Evolutionary conservation across 2,888 invertebrate species (phyloP).

Genomic region (Allygus modestus): DNA sequence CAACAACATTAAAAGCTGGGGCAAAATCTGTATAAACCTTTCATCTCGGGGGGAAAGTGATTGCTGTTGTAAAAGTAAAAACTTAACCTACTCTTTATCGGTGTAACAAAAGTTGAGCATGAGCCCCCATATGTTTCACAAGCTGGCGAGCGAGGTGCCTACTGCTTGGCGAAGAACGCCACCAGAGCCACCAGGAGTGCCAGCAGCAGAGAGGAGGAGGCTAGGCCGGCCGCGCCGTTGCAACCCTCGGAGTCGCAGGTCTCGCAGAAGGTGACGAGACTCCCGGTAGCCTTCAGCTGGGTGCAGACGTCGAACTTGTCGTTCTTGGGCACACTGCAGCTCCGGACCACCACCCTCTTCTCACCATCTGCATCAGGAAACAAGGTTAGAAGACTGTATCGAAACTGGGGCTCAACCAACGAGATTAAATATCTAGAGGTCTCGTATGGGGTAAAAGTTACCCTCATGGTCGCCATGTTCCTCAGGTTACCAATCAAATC

Average conservation of each 20-base stretch:
- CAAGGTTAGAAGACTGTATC: background rate
- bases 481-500: too few species aligned
- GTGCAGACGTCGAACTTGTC: constrained; percentile 65
- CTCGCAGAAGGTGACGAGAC: constrained; percentile 60
- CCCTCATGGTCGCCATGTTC: too few species aligned
- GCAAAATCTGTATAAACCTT: too few species aligned
- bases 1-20: background rate
- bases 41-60: background rate
- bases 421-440: too few species aligned
- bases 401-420: background rate
- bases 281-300: constrained; percentile 59
- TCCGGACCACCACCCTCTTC: constrained; percentile 31
- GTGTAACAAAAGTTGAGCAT: background rate
- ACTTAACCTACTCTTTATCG: background rate
- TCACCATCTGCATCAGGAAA: constrained; percentile 32
- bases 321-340: constrained; percentile 62
- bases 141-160: background rate
- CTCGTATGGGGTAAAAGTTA: too few species aligned
- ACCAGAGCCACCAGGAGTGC: constrained; percentile 11
- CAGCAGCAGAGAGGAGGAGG: constrained; percentile 13
- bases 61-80: background rate
- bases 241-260: constrained; percentile 65
- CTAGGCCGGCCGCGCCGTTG: constrained; percentile 57
- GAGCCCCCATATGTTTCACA: background rate
- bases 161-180: constrained; percentile 17